Evolutionary conservation across 2,113 vertebrate species (phyloP).

Genomic region (Phyllopteryx taeniolatus): DNA sequence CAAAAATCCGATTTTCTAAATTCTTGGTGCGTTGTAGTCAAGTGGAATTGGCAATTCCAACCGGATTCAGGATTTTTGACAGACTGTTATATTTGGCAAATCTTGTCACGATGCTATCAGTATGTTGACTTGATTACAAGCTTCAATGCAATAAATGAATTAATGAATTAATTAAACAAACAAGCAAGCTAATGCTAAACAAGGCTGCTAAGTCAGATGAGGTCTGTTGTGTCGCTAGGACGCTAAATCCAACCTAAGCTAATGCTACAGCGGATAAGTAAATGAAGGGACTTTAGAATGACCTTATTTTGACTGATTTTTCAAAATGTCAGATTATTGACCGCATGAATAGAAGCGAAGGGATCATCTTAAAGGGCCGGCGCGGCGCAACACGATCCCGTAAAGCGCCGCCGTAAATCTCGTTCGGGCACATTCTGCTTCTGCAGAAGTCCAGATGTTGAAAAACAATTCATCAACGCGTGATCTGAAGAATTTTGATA

Average conservation of each 20-base stretch:
- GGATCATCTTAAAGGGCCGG: not conserved
- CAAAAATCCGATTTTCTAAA: no score
- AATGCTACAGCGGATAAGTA: not conserved
- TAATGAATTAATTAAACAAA: no score
- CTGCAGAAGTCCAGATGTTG: not conserved
- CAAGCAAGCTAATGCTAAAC: no score
- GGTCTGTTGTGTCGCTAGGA: not conserved
- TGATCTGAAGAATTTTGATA: slow-evolving; percentile 1
- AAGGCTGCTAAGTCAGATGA: not conserved
- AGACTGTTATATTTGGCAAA: no score
- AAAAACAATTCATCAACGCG: not conserved
- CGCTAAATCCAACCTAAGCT: not conserved
- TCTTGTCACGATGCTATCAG: no score
- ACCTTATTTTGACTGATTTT: not conserved
- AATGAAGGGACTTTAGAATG: not conserved
- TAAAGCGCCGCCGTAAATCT: slow-evolving; percentile 1
- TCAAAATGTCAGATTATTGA: not conserved
- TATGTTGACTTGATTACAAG: no score
- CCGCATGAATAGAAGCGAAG: not conserved
- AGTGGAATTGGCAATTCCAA: no score
- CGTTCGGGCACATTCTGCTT: not conserved
- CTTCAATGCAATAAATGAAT: no score
- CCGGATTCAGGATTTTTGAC: no score
- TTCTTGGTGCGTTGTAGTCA: no score
- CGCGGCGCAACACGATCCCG: not conserved